Conservation (phyloP, 2,888 invertebrate genomes). For the Lumbricus terrestris region DNA sequence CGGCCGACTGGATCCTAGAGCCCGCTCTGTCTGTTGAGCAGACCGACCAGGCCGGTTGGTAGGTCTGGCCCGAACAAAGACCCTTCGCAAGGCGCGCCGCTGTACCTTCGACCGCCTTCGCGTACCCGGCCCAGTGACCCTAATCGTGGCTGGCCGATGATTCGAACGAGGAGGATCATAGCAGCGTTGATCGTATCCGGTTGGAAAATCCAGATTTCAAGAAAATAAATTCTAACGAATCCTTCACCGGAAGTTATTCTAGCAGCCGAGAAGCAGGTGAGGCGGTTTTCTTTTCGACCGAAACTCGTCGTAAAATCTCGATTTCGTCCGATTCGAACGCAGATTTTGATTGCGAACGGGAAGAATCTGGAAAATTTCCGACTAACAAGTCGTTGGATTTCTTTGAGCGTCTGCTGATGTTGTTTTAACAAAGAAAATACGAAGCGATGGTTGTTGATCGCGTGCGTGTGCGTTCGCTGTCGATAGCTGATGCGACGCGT, state of each 20-base stretch:
- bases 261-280: neutral
- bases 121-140: neutral
- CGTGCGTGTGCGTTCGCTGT: neutral
- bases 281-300: neutral
- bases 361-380: neutral
- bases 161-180: neutral
- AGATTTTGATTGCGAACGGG: neutral
- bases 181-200: neutral
- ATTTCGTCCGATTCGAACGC: neutral
- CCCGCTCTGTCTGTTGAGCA: neutral
- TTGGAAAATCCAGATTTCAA: neutral
- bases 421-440: neutral
- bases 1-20: conserved; percentile 3
- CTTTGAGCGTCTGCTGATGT: neutral
- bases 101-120: neutral
- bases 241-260: neutral
- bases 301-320: neutral
- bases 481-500: neutral
- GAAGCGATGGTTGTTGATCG: neutral
- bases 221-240: neutral
- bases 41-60: neutral
- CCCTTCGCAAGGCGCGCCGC: neutral
- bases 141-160: neutral
- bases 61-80: neutral
- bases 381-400: neutral